Conservation (phyloP, 2,888 invertebrate species). For the Cheilosia variabilis region DNA sequence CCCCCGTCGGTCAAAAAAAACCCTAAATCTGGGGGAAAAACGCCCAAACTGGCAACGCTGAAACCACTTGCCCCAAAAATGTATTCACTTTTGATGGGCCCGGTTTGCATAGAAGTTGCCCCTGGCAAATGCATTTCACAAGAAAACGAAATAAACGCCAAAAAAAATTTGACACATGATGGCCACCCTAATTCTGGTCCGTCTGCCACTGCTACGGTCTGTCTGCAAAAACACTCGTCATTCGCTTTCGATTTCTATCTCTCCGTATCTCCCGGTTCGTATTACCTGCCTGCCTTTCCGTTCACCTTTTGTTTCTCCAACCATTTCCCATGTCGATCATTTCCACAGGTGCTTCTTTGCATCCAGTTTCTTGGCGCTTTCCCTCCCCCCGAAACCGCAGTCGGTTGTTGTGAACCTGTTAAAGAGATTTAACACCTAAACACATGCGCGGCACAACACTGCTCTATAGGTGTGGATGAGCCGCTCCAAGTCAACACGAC, state of each 20-base stretch:
- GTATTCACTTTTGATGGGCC: too few species aligned
- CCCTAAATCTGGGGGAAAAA: too few species aligned
- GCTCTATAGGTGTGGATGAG: not conserved
- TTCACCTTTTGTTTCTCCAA: constrained; percentile 15
- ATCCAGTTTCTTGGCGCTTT: not conserved
- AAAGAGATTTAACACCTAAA: constrained; percentile 18
- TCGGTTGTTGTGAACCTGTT: constrained; percentile 4
- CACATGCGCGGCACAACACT: constrained; percentile 4
- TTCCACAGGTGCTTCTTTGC: constrained; percentile 27
- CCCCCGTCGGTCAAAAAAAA: too few species aligned
- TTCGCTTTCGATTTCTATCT: constrained; percentile 68
- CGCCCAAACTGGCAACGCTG: too few species aligned
- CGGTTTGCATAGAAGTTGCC: too few species aligned
- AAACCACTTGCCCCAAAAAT: too few species aligned
- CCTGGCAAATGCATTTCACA: not conserved
- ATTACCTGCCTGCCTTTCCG: constrained; percentile 39
- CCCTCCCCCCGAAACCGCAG: not conserved
- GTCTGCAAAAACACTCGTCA: constrained; percentile 16
- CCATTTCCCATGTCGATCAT: constrained; percentile 35
- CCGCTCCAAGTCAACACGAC: constrained; percentile 2
- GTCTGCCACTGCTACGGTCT: not conserved
- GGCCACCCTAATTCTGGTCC: constrained; percentile 2
- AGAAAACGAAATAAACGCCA: constrained; percentile 4
- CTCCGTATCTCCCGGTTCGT: constrained; percentile 37
- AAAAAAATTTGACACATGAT: not conserved